Evolutionary conservation across 1,140 invertebrate genomes (phyloP), one percentile per base, ranked within the genome.

Genomic region (Semibalanus balanoides): DNA sequence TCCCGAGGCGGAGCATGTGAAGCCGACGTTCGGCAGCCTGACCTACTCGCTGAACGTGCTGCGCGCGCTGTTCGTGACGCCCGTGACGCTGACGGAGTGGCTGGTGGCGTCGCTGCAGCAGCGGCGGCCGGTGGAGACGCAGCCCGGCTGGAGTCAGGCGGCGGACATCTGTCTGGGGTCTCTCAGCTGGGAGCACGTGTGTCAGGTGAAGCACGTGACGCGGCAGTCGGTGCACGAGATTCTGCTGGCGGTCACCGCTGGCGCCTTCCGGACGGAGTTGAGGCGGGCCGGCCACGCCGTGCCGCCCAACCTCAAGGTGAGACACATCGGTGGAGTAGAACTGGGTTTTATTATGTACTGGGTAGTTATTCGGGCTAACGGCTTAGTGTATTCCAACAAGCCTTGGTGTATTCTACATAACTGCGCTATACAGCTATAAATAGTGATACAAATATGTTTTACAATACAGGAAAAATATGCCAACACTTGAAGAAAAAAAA

Each of bases 171-270:
- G 29, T 27, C 35, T 29, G 11, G 14, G 71, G 31, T 30, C 35
- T 30, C 43, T n/a, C 30, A 30, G 43, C 27, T 51, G 73, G 73
- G 82, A 82, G 76, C 80, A 83, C 81, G 83, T 86, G 29, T 79
- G 81, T 70, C 79, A 85, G 17, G 83, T 86, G 31, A 86, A 85
- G 77, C 85, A 86, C 77, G 85, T 87, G 0, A 87, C 87, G 22
- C 78, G 87, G 43, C 86, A 85, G 74, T 85, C 86, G 22, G 81
- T 88, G 30, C 87, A 87, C 80, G 87, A 88, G 79, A 85, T 88
- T 0, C 82, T 88, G 27, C 79, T 88, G 74, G 84, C 87, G 0
- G 85, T 87, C 0, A 78, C 85, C 5, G 83, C 87, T 0, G 88
- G 87, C 27, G 85, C 84, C 73, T 76, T 88, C 31, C 78, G 87